phyloP scores from a whole-genome alignment of 2,888 invertebrate species.

The Myopa testacea region DNA sequence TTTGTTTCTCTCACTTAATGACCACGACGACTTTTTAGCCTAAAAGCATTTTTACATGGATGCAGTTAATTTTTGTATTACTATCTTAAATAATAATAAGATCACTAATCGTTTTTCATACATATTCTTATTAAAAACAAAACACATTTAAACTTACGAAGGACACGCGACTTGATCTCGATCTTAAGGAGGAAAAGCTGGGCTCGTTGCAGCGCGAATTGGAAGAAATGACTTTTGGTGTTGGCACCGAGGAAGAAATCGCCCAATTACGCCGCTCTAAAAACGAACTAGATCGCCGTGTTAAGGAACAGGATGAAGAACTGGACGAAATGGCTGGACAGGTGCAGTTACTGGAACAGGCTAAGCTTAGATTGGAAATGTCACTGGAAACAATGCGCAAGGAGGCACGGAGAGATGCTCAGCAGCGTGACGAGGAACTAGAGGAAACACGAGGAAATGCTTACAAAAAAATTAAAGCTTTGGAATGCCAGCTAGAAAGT shows the following conservation, averaged over 20 bases:
- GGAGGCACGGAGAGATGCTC: slow-evolving; percentile 88
- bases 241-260: slow-evolving; percentile 88
- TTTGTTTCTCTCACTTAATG: too few relatives aligned
- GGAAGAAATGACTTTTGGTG: slow-evolving; percentile 84
- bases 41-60: too few relatives aligned
- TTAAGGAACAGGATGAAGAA: slow-evolving; percentile 93
- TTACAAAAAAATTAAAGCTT: slow-evolving; percentile 90
- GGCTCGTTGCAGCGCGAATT: slow-evolving; percentile 83
- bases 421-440: slow-evolving; percentile 91
- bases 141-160: slow-evolving; percentile 58
- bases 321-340: slow-evolving; percentile 95
- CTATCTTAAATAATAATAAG: too few relatives aligned
- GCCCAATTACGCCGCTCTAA: slow-evolving; percentile 84
- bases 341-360: slow-evolving; percentile 89
- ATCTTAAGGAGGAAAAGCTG: slow-evolving; percentile 89
- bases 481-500: slow-evolving; percentile 91
- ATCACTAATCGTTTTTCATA: too few relatives aligned
- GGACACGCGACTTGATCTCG: slow-evolving; percentile 89
- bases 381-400: slow-evolving; percentile 91
- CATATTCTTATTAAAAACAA: too few relatives aligned
- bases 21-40: too few relatives aligned
- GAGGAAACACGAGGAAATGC: slow-evolving; percentile 91
- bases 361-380: slow-evolving; percentile 94
- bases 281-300: slow-evolving; percentile 86
- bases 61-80: too few relatives aligned